Evolutionary conservation across 2,113 vertebrate species (phyloP).

Genomic region (Hemiscyllium ocellatum): DNA sequence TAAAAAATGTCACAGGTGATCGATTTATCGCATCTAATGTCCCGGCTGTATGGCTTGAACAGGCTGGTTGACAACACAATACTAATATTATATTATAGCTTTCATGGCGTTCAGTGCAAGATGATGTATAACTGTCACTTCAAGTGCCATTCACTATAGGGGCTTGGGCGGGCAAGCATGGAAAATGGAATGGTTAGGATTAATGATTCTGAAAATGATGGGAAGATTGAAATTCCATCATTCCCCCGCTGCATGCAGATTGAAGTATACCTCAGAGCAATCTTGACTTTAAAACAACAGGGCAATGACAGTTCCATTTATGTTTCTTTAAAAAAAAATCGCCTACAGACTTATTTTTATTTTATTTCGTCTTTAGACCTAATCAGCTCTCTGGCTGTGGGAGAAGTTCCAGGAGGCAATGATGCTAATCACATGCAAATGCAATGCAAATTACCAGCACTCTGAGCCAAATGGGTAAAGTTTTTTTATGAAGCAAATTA

Average conservation of each 20-base stretch:
- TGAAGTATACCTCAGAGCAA: constrained; percentile 75
- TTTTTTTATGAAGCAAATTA: constrained; percentile 61
- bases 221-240: constrained; percentile 91
- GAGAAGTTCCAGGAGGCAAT: constrained; percentile 43
- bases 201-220: constrained; percentile 99
- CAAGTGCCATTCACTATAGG: constrained; percentile 67
- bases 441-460: constrained; percentile 65
- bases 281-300: constrained; percentile 46
- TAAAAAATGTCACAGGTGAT: constrained; percentile 99
- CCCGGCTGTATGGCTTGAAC: constrained; percentile 56
- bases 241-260: constrained; percentile 82
- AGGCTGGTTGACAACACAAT: constrained; percentile 76
- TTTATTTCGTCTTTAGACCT: constrained; percentile 26
- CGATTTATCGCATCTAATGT: constrained; percentile 91
- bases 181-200: constrained; percentile 89
- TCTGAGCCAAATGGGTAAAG: constrained; percentile 57
- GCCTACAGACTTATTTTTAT: constrained; percentile 35
- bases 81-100: constrained; percentile 88
- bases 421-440: constrained; percentile 69
- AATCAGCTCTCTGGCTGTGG: neutral
- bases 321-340: constrained; percentile 29
- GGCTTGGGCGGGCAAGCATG: constrained; percentile 87
- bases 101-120: constrained; percentile 60
- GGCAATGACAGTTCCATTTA: constrained; percentile 38
- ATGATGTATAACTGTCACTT: constrained; percentile 84